phyloP scores from a whole-genome alignment of 2,888 invertebrate genomes.

The Euplexia lucipara region DNA sequence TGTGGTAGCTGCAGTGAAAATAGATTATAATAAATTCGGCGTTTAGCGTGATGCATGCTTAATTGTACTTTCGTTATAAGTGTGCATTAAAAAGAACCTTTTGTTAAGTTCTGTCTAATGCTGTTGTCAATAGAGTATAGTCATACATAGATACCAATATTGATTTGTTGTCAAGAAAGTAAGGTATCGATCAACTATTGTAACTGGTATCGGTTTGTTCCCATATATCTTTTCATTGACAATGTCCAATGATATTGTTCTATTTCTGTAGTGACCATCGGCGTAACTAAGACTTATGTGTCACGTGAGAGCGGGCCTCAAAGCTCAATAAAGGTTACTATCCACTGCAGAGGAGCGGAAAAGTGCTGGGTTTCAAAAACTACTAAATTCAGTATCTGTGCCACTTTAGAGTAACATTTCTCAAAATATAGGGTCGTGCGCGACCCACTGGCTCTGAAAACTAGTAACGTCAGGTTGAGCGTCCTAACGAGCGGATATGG shows the following conservation, averaged over 20 bases:
- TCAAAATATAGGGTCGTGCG: too few relatives aligned
- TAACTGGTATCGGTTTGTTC: slow-evolving; percentile 13
- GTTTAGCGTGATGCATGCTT: too few relatives aligned
- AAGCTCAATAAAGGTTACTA: neutral
- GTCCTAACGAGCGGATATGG: too few relatives aligned
- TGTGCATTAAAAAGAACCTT: too few relatives aligned
- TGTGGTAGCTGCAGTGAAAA: too few relatives aligned
- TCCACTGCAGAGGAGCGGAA: neutral
- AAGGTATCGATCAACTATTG: slow-evolving; percentile 23
- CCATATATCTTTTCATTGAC: slow-evolving; percentile 14
- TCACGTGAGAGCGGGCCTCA: slow-evolving; percentile 9
- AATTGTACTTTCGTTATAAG: too few relatives aligned
- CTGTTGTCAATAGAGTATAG: too few relatives aligned
- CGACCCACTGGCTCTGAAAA: too few relatives aligned
- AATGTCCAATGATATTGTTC: slow-evolving; percentile 34
- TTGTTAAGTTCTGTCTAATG: too few relatives aligned
- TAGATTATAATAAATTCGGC: too few relatives aligned
- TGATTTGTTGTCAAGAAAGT: neutral
- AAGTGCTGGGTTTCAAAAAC: neutral
- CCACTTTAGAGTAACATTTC: too few relatives aligned
- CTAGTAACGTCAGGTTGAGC: too few relatives aligned
- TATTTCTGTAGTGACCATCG: slow-evolving; percentile 33
- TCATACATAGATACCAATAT: neutral
- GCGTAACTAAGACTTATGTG: slow-evolving; percentile 24
- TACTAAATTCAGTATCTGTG: neutral